phyloP scores from a whole-genome alignment of 2,113 vertebrate genomes.

The Willisornis vidua region DNA sequence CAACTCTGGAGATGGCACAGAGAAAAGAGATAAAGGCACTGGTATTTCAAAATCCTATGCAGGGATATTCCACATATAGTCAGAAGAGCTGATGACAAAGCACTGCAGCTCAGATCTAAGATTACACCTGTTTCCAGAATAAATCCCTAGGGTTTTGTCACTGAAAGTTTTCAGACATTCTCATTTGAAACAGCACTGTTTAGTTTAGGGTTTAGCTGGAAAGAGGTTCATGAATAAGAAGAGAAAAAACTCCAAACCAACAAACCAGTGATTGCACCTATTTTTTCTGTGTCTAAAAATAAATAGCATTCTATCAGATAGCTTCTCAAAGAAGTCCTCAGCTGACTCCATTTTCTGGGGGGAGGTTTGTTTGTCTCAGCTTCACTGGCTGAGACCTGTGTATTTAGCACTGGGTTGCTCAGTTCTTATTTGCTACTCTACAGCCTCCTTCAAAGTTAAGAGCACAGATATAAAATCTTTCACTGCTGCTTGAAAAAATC shows the following conservation, averaged over 20 bases:
- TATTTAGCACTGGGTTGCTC: background rate
- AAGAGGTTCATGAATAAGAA: background rate
- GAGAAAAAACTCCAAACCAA: background rate
- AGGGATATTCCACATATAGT: background rate
- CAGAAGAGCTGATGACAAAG: background rate
- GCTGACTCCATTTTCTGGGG: fast-evolving
- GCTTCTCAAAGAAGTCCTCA: background rate
- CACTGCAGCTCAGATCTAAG: background rate
- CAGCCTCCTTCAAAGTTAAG: background rate
- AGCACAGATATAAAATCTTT: background rate
- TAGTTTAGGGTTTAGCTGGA: background rate
- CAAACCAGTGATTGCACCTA: fast-evolving
- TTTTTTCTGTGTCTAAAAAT: background rate
- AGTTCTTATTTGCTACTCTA: background rate
- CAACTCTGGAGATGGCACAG: background rate
- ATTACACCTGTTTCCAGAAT: background rate
- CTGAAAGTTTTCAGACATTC: background rate
- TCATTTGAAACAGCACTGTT: background rate
- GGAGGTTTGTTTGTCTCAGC: background rate
- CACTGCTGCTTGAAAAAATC: background rate
- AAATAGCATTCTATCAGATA: background rate
- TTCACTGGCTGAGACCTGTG: background rate
- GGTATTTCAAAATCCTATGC: background rate
- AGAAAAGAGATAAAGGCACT: background rate
- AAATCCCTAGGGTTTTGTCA: background rate